These are phyloP conservation scores for Geopemphigus sp. DNA, from an alignment of 1,140 invertebrate species.

Conservation along the genomic window DNA sequence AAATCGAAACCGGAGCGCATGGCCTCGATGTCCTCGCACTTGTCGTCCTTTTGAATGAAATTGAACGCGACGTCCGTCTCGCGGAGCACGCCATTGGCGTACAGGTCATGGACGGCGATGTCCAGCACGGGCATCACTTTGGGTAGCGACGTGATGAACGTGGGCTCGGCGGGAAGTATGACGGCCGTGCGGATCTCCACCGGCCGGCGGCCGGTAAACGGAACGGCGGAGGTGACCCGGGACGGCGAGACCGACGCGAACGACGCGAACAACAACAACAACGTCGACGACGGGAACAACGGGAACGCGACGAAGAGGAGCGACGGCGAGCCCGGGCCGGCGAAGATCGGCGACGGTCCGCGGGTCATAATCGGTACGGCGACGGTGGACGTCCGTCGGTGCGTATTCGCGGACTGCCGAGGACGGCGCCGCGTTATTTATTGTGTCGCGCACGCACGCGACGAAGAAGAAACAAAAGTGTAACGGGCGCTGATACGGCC, in stretches of 20 bases:
- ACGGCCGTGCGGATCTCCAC: constrained; percentile 60
- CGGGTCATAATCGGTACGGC: too few relatives aligned
- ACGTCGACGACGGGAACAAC: too few relatives aligned
- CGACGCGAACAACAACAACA: background rate
- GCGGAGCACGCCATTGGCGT: constrained; percentile 59
- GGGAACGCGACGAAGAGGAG: too few relatives aligned
- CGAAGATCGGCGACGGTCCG: background rate
- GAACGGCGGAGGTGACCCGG: background rate
- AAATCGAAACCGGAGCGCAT: constrained; percentile 68
- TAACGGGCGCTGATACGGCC: background rate
- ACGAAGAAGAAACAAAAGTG: background rate
- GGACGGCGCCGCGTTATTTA: too few relatives aligned
- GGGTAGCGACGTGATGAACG: constrained; percentile 58
- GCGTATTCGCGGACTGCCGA: too few relatives aligned
- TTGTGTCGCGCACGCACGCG: too few relatives aligned
- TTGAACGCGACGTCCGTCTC: constrained; percentile 59
- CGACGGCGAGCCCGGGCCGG: too few relatives aligned
- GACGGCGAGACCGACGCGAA: background rate
- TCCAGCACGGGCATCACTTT: constrained; percentile 61
- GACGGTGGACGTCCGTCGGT: too few relatives aligned
- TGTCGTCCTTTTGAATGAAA: constrained; percentile 65
- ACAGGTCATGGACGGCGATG: constrained; percentile 60
- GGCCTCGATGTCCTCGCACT: constrained; percentile 68
- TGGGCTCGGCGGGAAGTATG: constrained; percentile 59
- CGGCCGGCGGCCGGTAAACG: background rate